Base-by-base conservation (phyloP, 2,797 vertebrate genomes). In the Centroberyx gerrardi region DNA sequence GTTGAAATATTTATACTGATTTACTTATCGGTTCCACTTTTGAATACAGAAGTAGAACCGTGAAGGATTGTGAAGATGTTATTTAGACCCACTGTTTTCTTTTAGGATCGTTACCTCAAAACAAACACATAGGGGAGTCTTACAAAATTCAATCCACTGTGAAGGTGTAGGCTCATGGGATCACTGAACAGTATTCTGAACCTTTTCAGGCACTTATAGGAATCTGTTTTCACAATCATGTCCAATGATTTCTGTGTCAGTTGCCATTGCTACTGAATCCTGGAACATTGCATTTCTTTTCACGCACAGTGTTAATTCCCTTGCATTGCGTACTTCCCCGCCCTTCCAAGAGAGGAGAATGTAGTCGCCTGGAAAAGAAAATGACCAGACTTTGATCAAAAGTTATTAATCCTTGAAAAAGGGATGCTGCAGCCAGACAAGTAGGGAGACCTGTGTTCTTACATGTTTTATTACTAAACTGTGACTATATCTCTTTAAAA, bases 391-490 rank as follows among this genome's bases (percentile, higher is more conserved):
- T 71, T 75, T 71, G 67, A 83, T 82, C 82, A 81, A 61, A 78
- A 44, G 66, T 62, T 67, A 62, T 71, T 15, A 8, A 68, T 67
- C 59, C 65, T 84, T 72, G 1, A 75, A 73, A 82, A 86, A 80
- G 93, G 93, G 93, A 91, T 82, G 84, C 91, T 92, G 93, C 95
- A 95, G 93, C 89, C 78, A 68, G 83, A 71, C 86, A 75, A 64
- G 78, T 74, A 81, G 85, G 86, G 86, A 74, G 78, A 86, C 72
- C 68, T 79, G 87, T 90, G 90, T 93, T 93, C 90, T 89, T 91
- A 91, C 78, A 83, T 92, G 92, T 95, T 95, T 94, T 92, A 91
- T 94, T 92, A 94, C 92, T 92, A 92, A 95, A 94, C 94, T 95
- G 95, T 96, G 95, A 96, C 88, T 93, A 90, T 93, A 92, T 92